Evolutionary conservation across 2,888 invertebrate species (phyloP).

Genomic region (Yponomeuta evonymella): DNA sequence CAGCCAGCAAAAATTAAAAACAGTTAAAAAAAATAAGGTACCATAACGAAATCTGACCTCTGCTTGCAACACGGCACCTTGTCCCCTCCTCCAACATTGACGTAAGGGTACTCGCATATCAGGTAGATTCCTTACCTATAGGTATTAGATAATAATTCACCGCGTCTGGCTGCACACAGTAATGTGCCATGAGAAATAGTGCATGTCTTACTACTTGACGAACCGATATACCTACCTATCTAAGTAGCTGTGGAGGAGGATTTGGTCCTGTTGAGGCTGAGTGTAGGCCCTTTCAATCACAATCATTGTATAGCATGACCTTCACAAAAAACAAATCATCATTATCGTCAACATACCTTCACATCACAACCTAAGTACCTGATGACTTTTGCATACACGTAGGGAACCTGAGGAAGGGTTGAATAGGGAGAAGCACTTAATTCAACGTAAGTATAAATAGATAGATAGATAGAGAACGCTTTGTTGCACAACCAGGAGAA

Average conservation of each 20-base stretch:
- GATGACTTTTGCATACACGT: too few species aligned
- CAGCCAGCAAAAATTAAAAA: background rate
- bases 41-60: background rate
- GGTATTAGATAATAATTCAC: background rate
- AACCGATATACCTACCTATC: background rate
- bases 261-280: background rate
- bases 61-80: background rate
- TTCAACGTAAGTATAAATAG: too few species aligned
- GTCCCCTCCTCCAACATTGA: background rate
- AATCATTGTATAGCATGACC: too few species aligned
- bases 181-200: constrained; percentile 3
- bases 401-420: too few species aligned
- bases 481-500: too few species aligned
- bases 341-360: too few species aligned
- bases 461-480: too few species aligned
- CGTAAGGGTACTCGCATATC: background rate
- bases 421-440: too few species aligned
- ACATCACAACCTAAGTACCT: too few species aligned
- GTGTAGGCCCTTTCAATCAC: background rate
- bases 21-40: background rate
- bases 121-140: background rate
- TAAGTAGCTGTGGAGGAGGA: background rate
- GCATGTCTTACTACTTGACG: constrained; percentile 1
- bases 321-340: too few species aligned
- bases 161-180: background rate